These are phyloP conservation scores for Aphelinus certus DNA, from an alignment of 1,140 invertebrate genomes.

Conservation along the genomic window DNA sequence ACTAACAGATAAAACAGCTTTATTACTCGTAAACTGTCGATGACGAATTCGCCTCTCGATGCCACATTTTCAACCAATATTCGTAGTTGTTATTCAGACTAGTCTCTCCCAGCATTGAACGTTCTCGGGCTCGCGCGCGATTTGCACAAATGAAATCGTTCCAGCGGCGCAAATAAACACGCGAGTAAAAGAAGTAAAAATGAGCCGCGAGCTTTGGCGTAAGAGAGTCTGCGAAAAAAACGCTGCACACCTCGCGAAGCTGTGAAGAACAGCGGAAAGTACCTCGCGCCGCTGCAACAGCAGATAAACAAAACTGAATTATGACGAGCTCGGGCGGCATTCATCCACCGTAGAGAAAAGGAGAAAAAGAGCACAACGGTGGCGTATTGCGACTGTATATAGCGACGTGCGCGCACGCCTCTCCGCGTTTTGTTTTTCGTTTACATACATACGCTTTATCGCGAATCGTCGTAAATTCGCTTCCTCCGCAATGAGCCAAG, in stretches of 20 bases:
- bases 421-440: not conserved
- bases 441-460: not conserved
- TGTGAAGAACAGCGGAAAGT: slow-evolving; percentile 15
- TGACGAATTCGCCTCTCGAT: too few species aligned
- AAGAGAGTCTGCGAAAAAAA: slow-evolving; percentile 5
- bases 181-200: not conserved
- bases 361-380: not conserved
- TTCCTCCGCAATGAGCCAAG: slow-evolving; percentile 19
- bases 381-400: not conserved
- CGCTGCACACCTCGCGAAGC: slow-evolving; percentile 5
- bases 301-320: slow-evolving; percentile 34
- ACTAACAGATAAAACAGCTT: too few species aligned
- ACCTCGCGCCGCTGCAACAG: not conserved
- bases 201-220: not conserved
- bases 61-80: too few species aligned
- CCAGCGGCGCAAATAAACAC: too few species aligned
- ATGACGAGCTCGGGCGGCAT: not conserved
- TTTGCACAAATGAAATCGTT: not conserved
- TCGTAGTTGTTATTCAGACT: too few species aligned
- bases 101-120: too few species aligned
- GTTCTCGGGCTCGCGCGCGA: not conserved
- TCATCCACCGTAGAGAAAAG: not conserved
- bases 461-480: slow-evolving; percentile 20
- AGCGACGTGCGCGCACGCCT: not conserved
- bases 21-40: too few species aligned